These are phyloP conservation scores for Anagyrus pseudococci DNA, from an alignment of 2,888 invertebrate species.

Conservation along the genomic window DNA sequence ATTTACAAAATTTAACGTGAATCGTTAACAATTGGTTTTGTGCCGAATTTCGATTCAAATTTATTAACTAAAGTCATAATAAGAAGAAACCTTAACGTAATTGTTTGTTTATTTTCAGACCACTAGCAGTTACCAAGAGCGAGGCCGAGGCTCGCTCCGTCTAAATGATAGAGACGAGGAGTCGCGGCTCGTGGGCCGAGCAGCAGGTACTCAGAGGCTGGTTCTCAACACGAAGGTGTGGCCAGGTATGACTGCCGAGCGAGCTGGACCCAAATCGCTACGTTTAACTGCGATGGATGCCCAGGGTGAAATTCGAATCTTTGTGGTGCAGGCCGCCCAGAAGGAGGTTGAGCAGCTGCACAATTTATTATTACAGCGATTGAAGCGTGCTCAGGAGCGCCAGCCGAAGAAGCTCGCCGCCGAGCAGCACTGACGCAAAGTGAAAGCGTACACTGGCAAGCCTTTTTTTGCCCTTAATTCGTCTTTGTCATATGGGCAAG, in stretches of 20 bases:
- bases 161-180: slow-evolving; percentile 75
- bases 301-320: slow-evolving; percentile 83
- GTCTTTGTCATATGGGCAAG: background rate
- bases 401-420: slow-evolving; percentile 57
- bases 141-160: slow-evolving; percentile 87
- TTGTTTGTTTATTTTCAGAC: slow-evolving; percentile 46
- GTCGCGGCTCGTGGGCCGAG: slow-evolving; percentile 86
- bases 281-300: slow-evolving; percentile 87
- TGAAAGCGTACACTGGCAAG: too few species aligned
- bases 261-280: slow-evolving; percentile 85
- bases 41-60: too few species aligned
- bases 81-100: background rate
- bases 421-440: slow-evolving; percentile 54
- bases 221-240: slow-evolving; percentile 93
- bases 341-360: slow-evolving; percentile 74
- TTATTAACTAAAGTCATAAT: background rate
- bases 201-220: slow-evolving; percentile 86
- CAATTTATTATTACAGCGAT: slow-evolving; percentile 68
- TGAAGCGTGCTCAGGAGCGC: slow-evolving; percentile 62
- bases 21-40: too few species aligned
- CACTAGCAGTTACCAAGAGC: slow-evolving; percentile 85
- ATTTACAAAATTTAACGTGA: too few species aligned
- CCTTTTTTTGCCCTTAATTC: background rate
- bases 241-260: slow-evolving; percentile 91
- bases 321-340: slow-evolving; percentile 76